phyloP scores from a whole-genome alignment of 2,888 invertebrate genomes.

The Noctuana brunneofusca region DNA sequence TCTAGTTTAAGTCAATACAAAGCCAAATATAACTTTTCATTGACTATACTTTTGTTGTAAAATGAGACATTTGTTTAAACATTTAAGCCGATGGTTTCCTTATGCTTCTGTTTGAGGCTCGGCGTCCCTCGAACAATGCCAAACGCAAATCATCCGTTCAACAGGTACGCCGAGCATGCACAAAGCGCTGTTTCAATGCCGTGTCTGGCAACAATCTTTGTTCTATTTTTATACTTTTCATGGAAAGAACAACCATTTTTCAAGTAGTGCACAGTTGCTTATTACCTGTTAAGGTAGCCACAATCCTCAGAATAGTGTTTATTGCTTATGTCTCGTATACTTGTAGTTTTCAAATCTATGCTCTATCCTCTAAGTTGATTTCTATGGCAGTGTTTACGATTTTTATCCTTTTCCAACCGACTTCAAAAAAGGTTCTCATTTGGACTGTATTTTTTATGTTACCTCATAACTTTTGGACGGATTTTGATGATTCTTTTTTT shows the following conservation, averaged over 20 bases:
- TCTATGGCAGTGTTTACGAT: too few species aligned
- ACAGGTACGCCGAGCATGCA: neutral
- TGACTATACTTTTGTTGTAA: neutral
- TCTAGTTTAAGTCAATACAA: too few species aligned
- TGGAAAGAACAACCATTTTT: neutral
- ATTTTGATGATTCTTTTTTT: too few species aligned
- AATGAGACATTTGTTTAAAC: neutral
- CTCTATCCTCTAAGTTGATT: too few species aligned
- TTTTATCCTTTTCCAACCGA: too few species aligned
- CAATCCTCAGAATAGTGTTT: too few species aligned
- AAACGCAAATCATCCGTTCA: constrained; percentile 2
- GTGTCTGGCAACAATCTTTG: neutral
- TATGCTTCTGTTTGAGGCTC: neutral
- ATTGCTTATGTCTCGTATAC: too few species aligned
- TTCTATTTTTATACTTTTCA: constrained; percentile 1
- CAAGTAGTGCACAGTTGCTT: neutral
- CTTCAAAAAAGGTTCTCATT: too few species aligned
- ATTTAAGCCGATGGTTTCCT: neutral
- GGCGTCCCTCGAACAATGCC: neutral
- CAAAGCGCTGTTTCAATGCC: constrained; percentile 1
- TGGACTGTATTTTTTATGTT: too few species aligned
- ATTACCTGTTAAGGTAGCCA: neutral
- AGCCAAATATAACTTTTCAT: too few species aligned
- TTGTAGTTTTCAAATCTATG: too few species aligned
- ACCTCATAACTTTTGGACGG: too few species aligned